These are phyloP conservation scores for Hyperoplus immaculatus DNA, from an alignment of 2,797 vertebrate genomes.

Conservation along the genomic window DNA sequence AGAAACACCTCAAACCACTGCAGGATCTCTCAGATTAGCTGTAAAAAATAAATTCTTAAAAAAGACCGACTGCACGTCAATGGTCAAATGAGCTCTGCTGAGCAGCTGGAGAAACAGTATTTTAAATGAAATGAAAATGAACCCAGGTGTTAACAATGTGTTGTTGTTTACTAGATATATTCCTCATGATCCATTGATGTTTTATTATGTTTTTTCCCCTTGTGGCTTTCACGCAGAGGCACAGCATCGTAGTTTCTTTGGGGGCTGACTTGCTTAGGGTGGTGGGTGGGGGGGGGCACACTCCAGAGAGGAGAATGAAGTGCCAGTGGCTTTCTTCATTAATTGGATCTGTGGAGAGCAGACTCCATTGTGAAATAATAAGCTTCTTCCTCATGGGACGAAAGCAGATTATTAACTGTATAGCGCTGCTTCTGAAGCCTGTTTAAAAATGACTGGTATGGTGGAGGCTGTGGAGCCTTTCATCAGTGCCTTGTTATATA, in stretches of 20 bases:
- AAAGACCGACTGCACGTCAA: constrained; percentile 14
- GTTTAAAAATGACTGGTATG: constrained; percentile 28
- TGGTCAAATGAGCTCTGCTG: constrained; percentile 3
- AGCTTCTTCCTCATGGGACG: constrained; percentile 55
- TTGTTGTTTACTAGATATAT: constrained; percentile 39
- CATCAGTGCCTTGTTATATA: constrained; percentile 1
- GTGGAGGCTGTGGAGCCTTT: constrained; percentile 19
- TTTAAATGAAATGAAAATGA: constrained; percentile 3
- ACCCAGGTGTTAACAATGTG: constrained; percentile 13
- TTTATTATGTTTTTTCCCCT: constrained; percentile 40
- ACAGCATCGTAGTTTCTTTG: constrained; percentile 60
- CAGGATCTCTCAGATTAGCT: constrained; percentile 34
- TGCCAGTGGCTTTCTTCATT: constrained; percentile 66
- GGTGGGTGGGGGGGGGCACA: constrained; percentile 1
- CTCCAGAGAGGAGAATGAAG: constrained; percentile 44
- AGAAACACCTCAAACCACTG: constrained; percentile 46
- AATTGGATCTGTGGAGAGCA: constrained; percentile 76
- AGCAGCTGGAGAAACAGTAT: background rate
- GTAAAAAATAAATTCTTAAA: constrained; percentile 29
- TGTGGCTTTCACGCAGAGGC: constrained; percentile 39
- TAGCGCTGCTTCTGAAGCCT: constrained; percentile 31
- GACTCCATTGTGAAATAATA: constrained; percentile 64
- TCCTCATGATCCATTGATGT: constrained; percentile 31
- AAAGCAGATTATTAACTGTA: constrained; percentile 60
- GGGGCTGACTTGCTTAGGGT: constrained; percentile 70